A percentile compares a stretch with the other conserved stretches of the same genome.
phyloP scores from a whole-genome alignment of 2,113 vertebrate species.

The Pluvialis apricaria region DNA sequence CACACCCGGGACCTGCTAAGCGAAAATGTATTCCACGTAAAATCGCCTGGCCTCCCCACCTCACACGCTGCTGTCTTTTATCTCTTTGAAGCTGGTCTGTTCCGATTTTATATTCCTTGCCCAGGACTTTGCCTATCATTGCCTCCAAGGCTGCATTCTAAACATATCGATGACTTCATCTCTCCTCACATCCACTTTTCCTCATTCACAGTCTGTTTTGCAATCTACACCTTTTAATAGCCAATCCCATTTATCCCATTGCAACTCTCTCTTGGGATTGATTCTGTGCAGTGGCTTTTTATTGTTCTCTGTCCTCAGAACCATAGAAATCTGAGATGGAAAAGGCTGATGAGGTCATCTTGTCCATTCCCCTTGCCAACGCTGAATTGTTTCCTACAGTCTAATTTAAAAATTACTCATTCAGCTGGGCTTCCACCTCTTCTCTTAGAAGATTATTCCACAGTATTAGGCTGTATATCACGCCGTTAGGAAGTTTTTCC shows the following conservation, averaged over 20 bases:
- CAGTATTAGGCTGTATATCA: conserved; percentile 21
- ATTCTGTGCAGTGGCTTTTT: conserved; percentile 29
- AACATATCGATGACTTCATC: neutral
- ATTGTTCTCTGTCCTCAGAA: conserved; percentile 44
- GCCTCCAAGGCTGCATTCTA: neutral
- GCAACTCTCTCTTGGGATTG: neutral
- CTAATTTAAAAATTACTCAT: conserved; percentile 60
- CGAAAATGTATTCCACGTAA: neutral
- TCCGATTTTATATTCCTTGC: neutral
- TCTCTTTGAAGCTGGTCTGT: neutral
- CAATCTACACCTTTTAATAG: neutral
- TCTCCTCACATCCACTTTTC: neutral
- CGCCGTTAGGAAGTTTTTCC: conserved; percentile 34
- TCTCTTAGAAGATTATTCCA: conserved; percentile 45
- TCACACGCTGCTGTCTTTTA: neutral
- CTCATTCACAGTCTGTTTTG: conserved; percentile 2
- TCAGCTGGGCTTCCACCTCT: conserved; percentile 19
- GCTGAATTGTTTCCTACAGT: conserved; percentile 44
- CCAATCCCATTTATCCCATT: neutral
- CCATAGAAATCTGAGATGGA: conserved; percentile 52
- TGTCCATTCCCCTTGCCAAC: conserved; percentile 29
- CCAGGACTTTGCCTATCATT: neutral
- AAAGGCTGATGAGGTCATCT: conserved; percentile 55
- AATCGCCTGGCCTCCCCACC: neutral
- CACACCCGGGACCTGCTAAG: neutral